phyloP scores from a whole-genome alignment of 2,888 invertebrate genomes.

The Crepidodera aurea region DNA sequence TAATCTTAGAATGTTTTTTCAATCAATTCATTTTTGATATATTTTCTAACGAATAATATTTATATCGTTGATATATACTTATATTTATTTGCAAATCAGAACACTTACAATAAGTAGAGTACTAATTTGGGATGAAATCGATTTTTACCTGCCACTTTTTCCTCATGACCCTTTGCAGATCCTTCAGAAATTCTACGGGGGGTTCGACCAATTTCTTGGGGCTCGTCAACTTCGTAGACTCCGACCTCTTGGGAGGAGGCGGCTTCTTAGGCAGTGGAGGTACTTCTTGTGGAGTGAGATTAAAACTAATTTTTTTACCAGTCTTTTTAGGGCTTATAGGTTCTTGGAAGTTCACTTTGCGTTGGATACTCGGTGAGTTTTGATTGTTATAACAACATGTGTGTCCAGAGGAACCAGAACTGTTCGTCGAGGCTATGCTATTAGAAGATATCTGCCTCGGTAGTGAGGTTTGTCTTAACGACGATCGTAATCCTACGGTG shows the following conservation, averaged over 20 bases:
- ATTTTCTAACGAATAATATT: too few relatives aligned
- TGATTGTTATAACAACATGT: slow-evolving; percentile 65
- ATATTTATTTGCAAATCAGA: too few relatives aligned
- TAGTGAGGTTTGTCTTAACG: slow-evolving; percentile 58
- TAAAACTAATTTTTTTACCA: slow-evolving; percentile 72
- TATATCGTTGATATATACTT: too few relatives aligned
- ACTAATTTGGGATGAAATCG: too few relatives aligned
- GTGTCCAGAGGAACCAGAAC: slow-evolving; percentile 60
- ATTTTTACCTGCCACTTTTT: slow-evolving; percentile 74
- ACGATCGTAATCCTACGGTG: slow-evolving; percentile 55
- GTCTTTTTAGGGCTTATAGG: slow-evolving; percentile 66
- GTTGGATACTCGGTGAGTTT: slow-evolving; percentile 64
- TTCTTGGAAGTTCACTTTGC: slow-evolving; percentile 72
- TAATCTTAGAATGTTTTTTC: too few relatives aligned
- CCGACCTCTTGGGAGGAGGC: slow-evolving; percentile 78
- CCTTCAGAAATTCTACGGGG: slow-evolving; percentile 84
- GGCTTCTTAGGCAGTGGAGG: slow-evolving; percentile 74
- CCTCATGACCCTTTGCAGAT: slow-evolving; percentile 90
- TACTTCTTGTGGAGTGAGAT: slow-evolving; percentile 64
- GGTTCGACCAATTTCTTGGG: slow-evolving; percentile 81
- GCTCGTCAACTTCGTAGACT: slow-evolving; percentile 76
- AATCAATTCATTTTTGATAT: too few relatives aligned
- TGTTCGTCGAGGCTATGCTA: slow-evolving; percentile 64
- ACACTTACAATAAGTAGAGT: too few relatives aligned
- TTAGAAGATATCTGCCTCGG: slow-evolving; percentile 68